A percentile compares a stretch with the other conserved stretches of the same genome.
These are phyloP conservation scores for Mystacornis crossleyi DNA, from an alignment of 2,113 vertebrate genomes.

Conservation along the genomic window DNA sequence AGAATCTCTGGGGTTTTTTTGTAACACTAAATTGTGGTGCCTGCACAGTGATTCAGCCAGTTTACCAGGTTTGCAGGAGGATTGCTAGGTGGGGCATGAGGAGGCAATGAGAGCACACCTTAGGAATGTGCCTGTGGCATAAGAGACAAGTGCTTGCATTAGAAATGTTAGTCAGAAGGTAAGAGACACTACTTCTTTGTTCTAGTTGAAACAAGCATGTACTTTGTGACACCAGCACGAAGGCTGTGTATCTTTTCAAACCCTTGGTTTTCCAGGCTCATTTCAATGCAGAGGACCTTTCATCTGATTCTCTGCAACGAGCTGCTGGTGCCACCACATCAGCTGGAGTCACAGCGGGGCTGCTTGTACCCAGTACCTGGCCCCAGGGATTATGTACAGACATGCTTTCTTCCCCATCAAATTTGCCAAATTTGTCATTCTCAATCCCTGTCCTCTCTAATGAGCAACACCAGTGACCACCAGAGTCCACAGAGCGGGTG, in stretches of 20 bases:
- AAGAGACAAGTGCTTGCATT: not conserved
- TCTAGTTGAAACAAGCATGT: not conserved
- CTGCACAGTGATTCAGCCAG: not conserved
- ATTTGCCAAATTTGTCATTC: not conserved
- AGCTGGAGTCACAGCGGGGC: not conserved
- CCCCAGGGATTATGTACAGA: not conserved
- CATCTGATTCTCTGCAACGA: not conserved
- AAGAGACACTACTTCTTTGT: not conserved
- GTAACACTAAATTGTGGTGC: not conserved
- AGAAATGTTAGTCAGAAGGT: not conserved
- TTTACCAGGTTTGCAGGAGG: not conserved
- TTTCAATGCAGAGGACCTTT: not conserved
- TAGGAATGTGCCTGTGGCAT: not conserved
- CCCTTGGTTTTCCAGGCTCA: not conserved
- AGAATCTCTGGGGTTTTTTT: accelerated
- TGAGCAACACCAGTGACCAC: not conserved
- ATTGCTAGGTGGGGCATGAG: not conserved
- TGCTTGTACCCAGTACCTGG: not conserved
- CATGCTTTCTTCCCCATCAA: not conserved
- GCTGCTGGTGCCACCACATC: not conserved
- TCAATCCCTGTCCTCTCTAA: not conserved
- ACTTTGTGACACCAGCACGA: not conserved
- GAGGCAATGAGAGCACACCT: not conserved
- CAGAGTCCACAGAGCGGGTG: not conserved
- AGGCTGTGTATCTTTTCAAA: not conserved